Base-by-base conservation (phyloP, 2,113 vertebrate species). In the Sebastes fasciatus region DNA sequence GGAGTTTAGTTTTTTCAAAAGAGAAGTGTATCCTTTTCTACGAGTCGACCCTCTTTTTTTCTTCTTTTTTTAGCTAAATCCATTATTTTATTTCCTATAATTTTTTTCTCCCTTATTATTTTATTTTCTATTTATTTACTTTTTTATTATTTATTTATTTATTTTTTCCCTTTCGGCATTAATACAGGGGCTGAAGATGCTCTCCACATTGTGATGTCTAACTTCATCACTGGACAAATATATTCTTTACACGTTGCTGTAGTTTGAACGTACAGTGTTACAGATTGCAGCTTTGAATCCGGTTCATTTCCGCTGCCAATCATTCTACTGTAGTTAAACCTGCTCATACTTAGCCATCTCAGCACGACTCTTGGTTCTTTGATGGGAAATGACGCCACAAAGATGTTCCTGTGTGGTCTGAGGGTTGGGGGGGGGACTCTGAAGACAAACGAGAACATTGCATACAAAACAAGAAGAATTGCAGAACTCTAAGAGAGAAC, bases 401-500 rank as follows among this genome's bases (percentile, higher is more conserved):
- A 67, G 78, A 84, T 82, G 86, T 80, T 75, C 40, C 60, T 84
- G 78, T 90, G 84, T 86, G 84, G 80, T 75, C 84, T 81, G 19
- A 23, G 13, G 46, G 52, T 14, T 52, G 51, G 17, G 17, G 8
- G 7, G 55, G 62, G 65, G 72, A 60, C 21, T 81, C 68, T 69
- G 52, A 80, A 82, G 75, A 83, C 23, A 84, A 84, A 81, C 75
- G 74, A 83, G 68, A 85, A 26, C 52, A 67, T 17, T 67, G 34
- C 19, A 69, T 60, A 76, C 57, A 84, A 72, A 81, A 77, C 43
- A 58, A 65, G 40, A 62, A 72, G 55, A 75, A 65, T 63, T 57
- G 52, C 60, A 76, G 66, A 86, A 69, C 58, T 76, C 43, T 6
- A 16, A 75, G 1, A 12, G 48, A 71, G 65, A 64, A 68, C 51